Evolutionary conservation across 2,797 vertebrate genomes (phyloP).

Genomic region (Geotrypetes seraphini): DNA sequence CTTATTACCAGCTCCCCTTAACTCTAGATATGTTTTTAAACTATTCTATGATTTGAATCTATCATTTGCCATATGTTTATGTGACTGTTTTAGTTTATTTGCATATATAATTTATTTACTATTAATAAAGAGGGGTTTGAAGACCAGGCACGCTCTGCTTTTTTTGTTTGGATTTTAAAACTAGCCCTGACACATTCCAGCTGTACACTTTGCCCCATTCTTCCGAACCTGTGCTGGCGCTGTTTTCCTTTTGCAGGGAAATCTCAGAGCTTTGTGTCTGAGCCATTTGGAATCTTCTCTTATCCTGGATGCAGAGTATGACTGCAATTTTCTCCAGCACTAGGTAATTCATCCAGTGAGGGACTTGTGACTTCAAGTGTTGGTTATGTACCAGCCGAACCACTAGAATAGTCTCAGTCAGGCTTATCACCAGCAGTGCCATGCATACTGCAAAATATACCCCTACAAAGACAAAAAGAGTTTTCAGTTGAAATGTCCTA

Average conservation of each 20-base stretch:
- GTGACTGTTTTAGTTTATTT: too few relatives aligned
- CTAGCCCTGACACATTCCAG: too few relatives aligned
- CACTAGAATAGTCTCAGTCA: conserved; percentile 87
- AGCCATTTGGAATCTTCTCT: conserved; percentile 47
- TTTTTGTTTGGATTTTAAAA: too few relatives aligned
- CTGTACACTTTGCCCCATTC: too few relatives aligned
- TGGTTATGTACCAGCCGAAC: conserved; percentile 90
- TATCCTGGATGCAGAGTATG: conserved; percentile 73
- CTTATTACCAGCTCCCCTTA: too few relatives aligned
- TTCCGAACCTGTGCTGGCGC: conserved; percentile 67
- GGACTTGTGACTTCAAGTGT: conserved; percentile 83
- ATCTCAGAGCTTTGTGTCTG: conserved; percentile 32
- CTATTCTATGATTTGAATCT: too few relatives aligned
- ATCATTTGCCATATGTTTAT: too few relatives aligned
- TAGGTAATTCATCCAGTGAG: conserved; percentile 72
- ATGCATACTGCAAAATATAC: conserved; percentile 97
- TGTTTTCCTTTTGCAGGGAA: conserved; percentile 57
- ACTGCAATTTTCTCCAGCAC: conserved; percentile 66
- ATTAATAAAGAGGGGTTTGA: too few relatives aligned
- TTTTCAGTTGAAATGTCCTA: too few relatives aligned
- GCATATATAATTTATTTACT: too few relatives aligned
- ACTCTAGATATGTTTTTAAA: too few relatives aligned
- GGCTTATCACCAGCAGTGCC: conserved; percentile 90
- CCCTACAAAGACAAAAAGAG: conserved; percentile 46
- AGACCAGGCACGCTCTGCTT: too few relatives aligned